phyloP scores from a whole-genome alignment of 2,797 vertebrate genomes.

The Pachyuromys duprasi region DNA sequence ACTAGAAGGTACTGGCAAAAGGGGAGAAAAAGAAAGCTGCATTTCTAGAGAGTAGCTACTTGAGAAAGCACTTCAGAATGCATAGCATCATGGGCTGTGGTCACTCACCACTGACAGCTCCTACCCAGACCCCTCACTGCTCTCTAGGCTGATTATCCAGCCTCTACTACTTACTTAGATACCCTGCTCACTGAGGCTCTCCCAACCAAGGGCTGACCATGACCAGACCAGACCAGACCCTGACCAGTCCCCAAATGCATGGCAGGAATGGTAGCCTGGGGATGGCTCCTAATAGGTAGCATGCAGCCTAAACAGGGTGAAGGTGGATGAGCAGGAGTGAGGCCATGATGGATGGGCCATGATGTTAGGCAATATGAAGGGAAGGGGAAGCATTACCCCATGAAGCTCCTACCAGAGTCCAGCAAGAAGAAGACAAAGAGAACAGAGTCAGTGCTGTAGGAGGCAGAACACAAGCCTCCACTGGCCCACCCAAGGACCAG shows the following conservation, averaged over 20 bases:
- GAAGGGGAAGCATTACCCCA: conserved; percentile 95
- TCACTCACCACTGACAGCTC: not conserved
- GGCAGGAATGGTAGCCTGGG: not conserved
- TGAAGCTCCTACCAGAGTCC: conserved; percentile 96
- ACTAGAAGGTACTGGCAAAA: no score
- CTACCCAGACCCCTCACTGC: not conserved
- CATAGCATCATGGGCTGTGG: not conserved
- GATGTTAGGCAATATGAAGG: conserved; percentile 60
- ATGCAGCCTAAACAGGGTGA: conserved; percentile 61
- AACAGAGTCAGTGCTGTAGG: conserved; percentile 87
- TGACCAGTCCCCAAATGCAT: not conserved
- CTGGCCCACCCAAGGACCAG: not conserved
- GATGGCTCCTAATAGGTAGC: conserved; percentile 21
- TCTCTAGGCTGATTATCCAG: rapidly evolving
- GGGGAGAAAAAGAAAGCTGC: not conserved
- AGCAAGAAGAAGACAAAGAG: conserved; percentile 88
- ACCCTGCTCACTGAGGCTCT: not conserved
- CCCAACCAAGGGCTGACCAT: not conserved
- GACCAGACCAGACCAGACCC: not conserved
- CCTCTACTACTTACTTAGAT: not conserved
- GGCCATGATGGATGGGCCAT: not conserved
- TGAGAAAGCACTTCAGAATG: not conserved
- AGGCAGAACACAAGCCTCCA: not conserved
- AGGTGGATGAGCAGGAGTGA: not conserved
- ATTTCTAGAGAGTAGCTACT: not conserved